Evolutionary conservation across 2,797 vertebrate genomes (phyloP).

Genomic region (Falco rusticolus): DNA sequence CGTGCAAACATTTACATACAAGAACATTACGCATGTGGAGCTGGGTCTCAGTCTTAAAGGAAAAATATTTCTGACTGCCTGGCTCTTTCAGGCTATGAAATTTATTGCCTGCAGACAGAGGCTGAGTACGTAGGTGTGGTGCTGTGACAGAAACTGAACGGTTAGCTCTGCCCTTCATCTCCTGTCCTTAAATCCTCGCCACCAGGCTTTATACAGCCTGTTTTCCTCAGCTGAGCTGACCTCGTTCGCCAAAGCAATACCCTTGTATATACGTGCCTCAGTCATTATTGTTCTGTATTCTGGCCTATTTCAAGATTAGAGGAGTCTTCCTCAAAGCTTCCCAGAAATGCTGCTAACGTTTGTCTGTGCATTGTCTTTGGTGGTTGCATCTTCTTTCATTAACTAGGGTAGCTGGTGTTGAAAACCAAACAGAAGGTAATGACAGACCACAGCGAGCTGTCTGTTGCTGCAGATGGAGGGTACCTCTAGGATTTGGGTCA

Average conservation of each 20-base stretch:
- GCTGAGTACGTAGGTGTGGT: background rate
- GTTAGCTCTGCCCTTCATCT: background rate
- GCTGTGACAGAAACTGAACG: background rate
- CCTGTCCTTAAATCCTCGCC: background rate
- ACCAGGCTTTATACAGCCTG: background rate
- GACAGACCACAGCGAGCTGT: slow-evolving; percentile 57
- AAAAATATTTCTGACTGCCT: background rate
- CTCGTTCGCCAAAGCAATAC: background rate
- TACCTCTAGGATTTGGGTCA: slow-evolving; percentile 64
- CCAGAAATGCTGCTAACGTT: background rate
- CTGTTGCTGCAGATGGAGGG: slow-evolving; percentile 64
- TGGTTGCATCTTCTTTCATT: slow-evolving; percentile 42
- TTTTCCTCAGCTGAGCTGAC: background rate
- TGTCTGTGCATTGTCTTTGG: background rate
- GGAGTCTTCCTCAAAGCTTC: background rate
- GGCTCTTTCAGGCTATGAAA: background rate
- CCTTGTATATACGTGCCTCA: background rate
- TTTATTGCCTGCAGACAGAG: background rate
- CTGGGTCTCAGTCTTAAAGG: background rate
- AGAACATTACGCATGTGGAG: background rate
- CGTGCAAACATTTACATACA: slow-evolving; percentile 23
- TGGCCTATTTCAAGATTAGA: background rate
- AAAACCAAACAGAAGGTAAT: slow-evolving; percentile 69
- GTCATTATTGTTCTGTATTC: background rate
- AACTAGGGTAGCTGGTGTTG: slow-evolving; percentile 40